Conservation (phyloP, 1,140 invertebrate genomes). For the Nephotettix cincticeps region DNA sequence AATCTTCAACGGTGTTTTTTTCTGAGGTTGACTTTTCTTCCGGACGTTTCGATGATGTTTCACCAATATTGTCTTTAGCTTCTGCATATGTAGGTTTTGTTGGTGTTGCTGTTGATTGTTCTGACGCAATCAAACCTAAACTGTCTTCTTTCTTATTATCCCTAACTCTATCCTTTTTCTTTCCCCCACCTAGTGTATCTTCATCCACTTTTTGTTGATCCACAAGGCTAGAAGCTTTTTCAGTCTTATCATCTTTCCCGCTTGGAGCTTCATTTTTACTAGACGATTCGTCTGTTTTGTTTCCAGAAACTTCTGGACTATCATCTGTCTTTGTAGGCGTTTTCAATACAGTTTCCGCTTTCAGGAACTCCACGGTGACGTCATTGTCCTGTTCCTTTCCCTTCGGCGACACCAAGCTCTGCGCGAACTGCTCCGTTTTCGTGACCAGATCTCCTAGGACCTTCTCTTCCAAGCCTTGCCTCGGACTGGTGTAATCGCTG, state of each 20-base stretch:
- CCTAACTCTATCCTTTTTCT: background rate
- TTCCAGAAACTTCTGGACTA: too few species aligned
- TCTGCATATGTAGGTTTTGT: too few species aligned
- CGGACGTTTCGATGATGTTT: too few species aligned
- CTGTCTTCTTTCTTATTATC: background rate
- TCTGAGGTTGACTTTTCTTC: too few species aligned
- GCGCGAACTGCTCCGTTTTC: background rate
- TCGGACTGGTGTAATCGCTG: conserved; percentile 5
- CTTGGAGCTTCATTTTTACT: too few species aligned
- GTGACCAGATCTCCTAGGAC: background rate
- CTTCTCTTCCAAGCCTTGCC: background rate
- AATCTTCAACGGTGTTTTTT: too few species aligned
- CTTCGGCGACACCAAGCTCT: background rate
- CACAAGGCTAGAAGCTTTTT: too few species aligned
- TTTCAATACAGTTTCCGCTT: background rate
- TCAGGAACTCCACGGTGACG: background rate
- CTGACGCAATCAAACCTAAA: background rate
- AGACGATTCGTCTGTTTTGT: too few species aligned
- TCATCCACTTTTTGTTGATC: too few species aligned
- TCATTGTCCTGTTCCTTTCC: background rate
- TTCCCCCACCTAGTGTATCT: background rate
- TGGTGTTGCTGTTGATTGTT: background rate
- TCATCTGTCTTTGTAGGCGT: too few species aligned
- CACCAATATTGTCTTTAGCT: too few species aligned
- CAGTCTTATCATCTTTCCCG: too few species aligned